Conservation (phyloP, 1,140 invertebrate genomes). For the Monomorium pharaonis region DNA sequence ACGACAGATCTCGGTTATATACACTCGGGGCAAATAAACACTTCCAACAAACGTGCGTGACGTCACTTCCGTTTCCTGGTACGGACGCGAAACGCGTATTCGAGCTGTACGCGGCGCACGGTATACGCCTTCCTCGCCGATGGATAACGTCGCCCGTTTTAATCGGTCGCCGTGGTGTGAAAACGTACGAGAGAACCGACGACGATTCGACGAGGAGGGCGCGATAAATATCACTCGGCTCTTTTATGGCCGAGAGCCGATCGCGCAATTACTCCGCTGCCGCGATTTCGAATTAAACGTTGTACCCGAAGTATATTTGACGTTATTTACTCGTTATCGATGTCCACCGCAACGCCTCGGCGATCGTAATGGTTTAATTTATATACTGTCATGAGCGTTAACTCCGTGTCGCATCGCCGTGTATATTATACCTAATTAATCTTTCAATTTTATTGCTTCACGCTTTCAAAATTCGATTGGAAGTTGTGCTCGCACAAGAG, state of each 20-base stretch:
- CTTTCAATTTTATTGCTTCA: background rate
- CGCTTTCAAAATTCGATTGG: background rate
- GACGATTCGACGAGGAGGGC: constrained; percentile 44
- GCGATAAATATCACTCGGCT: constrained; percentile 55
- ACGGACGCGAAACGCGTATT: constrained; percentile 49
- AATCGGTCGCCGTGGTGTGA: constrained; percentile 60
- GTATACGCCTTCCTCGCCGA: background rate
- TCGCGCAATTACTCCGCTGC: constrained; percentile 38
- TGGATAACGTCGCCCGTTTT: constrained; percentile 72
- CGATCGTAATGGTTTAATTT: constrained; percentile 37
- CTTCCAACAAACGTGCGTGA: constrained; percentile 72
- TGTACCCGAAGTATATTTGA: constrained; percentile 21
- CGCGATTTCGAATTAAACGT: constrained; percentile 39
- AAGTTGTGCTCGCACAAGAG: background rate
- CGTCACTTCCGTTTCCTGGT: constrained; percentile 80
- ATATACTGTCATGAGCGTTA: constrained; percentile 25
- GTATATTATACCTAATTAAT: constrained; percentile 22
- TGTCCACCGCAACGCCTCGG: constrained; percentile 13
- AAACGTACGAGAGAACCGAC: constrained; percentile 55
- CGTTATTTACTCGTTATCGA: constrained; percentile 36
- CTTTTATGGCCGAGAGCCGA: background rate
- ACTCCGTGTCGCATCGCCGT: background rate
- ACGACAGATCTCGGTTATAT: constrained; percentile 55
- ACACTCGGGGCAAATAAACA: constrained; percentile 69
- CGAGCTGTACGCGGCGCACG: background rate